Evolutionary conservation across 2,113 vertebrate genomes (phyloP), one percentile per base, ranked within the genome.

Genomic region (Rhinolophus sinicus): DNA sequence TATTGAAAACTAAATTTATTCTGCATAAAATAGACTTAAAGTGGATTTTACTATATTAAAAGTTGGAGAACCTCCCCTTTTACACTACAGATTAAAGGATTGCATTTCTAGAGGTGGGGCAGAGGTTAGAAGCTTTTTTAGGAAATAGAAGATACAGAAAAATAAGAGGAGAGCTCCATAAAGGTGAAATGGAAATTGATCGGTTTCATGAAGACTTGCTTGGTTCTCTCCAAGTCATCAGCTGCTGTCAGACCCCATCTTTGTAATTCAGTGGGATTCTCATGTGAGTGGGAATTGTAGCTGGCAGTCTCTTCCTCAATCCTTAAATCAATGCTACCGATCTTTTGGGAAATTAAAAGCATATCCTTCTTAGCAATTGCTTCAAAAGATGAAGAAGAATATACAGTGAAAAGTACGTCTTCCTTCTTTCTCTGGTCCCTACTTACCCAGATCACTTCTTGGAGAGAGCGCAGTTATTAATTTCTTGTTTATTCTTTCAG

Each of bases 1-100:
- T 91, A 7, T 69, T 56, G 62, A 67, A 80, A 81, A 94, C 73
- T n/a, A 67, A 93, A 84, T 72, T 33, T 54, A 81, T 93, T 93
- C 52, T 89, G 54, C 52, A 40, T 65, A 50, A 69, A 47, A 80
- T 22, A 84, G 26, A 62, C 13, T 65, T 88, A 80, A 85, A 80
- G 35, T 75, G 26, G 13, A 19, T 73, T 89, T 84, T 69, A 33
- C 8, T 80, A n/a, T 86, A 77, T 70, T 60, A 81, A 92, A 92
- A 54, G 44, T 52, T 92, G 18, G 85, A 85, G 40, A 81, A 28
- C 4, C 16, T 54, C 10, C 13, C 75, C 9, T 90, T 50, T 96
- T 64, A 40, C 1, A 50, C 15, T 65, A 82, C 22, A 83, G 26
- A 88, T 72, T 15, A 38, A n/a, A 95, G 47, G 16, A 67, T 65